Base-by-base conservation (phyloP, 2,888 invertebrate species). In the Julus scanicus region DNA sequence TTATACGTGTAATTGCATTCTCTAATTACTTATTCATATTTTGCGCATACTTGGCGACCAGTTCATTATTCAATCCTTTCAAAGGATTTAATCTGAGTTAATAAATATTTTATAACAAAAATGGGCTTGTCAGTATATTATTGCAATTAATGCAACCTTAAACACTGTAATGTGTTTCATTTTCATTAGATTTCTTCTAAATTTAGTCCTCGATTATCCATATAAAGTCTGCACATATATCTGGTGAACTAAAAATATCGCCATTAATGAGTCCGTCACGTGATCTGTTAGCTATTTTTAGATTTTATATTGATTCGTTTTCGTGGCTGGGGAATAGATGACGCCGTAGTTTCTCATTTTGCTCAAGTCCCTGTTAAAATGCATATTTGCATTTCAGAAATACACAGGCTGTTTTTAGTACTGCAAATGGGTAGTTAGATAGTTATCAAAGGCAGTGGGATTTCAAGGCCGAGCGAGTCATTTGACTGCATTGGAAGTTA, bases 261-360 rank as follows among this genome's bases (percentile, higher is more conserved):
- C 63, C 17, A 63, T 63, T 63, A 63, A n/a, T n/a, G n/a, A 63
- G n/a, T n/a, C n/a, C 63, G 63, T 63, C n/a, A 63, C n/a, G 63
- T 63, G 63, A 63, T 63, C n/a, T 63, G 63, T n/a, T 17, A 63
- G 63, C 63, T 63, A 63, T 63, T 63, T 63, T 63, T n/a, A 17
- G 63, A 63, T 63, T 17, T n/a, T n/a, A 63, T 63, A 63, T 63
- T 63, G 63, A 63, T 63, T 15, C n/a, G 63, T 63, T 63, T 63
- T 17, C 0, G 63, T n/a, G 63, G 63, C 63, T 63, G 17, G 63
- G 63, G 63, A n/a, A 63, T 63, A n/a, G 63, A n/a, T 63, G 63
- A 63, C 63, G 63, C 63, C n/a, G 63, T 63, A 8, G n/a, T 63
- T 63, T 63, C 63, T 63, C 63, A n/a, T 63, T 63, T 63, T 63